Evolutionary conservation across 2,797 vertebrate genomes (phyloP).

Genomic region (Myotis planiceps): DNA sequence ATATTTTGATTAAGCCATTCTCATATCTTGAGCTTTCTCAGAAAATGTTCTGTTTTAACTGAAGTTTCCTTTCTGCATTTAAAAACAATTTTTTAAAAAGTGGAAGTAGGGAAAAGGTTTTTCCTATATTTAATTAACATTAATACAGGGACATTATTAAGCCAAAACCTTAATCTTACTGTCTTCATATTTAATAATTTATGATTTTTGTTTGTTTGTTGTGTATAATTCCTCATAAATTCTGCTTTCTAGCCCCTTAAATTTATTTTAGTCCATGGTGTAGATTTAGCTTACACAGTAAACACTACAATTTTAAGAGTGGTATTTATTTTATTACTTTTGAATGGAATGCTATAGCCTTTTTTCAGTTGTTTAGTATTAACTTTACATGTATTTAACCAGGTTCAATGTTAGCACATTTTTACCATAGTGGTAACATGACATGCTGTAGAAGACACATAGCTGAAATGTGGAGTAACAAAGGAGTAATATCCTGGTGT

Average conservation of each 20-base stretch:
- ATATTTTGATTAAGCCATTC: conserved; percentile 21
- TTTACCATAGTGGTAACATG: conserved; percentile 33
- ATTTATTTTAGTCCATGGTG: conserved; percentile 4
- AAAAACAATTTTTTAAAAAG: conserved; percentile 47
- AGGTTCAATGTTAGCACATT: conserved; percentile 18
- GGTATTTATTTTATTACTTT: conserved; percentile 57
- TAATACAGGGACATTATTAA: conserved; percentile 2
- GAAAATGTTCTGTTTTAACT: conserved; percentile 52
- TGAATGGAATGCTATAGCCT: conserved; percentile 50
- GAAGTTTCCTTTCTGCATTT: conserved; percentile 45
- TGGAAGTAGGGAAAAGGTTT: conserved; percentile 44
- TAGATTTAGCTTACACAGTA: conserved; percentile 22
- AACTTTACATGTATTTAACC: conserved; percentile 45
- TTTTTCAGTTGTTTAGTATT: conserved; percentile 53
- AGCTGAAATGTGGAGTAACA: conserved; percentile 41
- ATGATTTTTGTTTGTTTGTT: conserved; percentile 45
- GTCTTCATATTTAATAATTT: conserved; percentile 38
- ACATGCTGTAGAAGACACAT: neutral
- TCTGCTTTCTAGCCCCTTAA: conserved; percentile 45
- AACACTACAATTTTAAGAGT: conserved; percentile 41
- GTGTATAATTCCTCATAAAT: conserved; percentile 48
- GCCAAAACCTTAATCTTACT: conserved; percentile 22
- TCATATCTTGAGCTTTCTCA: conserved; percentile 54
- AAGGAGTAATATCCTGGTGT: conserved; percentile 21
- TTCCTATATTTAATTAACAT: conserved; percentile 20